Base-by-base conservation (phyloP, 2,797 vertebrate genomes). In the Phaenicophaeus curvirostris region DNA sequence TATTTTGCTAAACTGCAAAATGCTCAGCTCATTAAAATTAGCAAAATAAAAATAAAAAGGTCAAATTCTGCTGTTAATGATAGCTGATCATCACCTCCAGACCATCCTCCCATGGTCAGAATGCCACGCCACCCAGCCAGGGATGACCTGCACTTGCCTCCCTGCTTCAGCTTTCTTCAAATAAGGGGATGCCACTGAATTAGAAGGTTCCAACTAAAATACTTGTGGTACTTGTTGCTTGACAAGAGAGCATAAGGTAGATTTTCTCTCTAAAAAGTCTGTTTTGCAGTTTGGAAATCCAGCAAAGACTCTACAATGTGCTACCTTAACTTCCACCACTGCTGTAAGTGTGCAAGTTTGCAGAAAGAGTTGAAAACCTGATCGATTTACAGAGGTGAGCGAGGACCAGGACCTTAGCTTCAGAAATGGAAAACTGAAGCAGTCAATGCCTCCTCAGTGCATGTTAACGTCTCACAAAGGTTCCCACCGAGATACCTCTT, bases 111-210 rank as follows among this genome's bases (percentile, higher is more conserved):
- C 33, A 5, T 2, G 21, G 42, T 28, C 57, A 21, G 61, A 63
- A 31, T 13, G 27, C 44, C 2, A 2, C 13, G 18, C 12, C 17
- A 33, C 21, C 5, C 51, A 44, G 25, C 3, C 8, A 20, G 41
- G 24, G 23, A 67, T 44, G 17, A 39, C 0, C 1, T 2, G 12
- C 46, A 11, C 14, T 15, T 0, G 0, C 6, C 21, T 65, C n/a
- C 42, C 67, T 19, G 44, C 44, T 48, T 20, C 1, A 3, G 2
- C 28, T 48, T 28, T 63, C 31, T 42, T 28, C 30, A 13, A 16
- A 30, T 17, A 41, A 33, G 58, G 15, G 25, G 39, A 7, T 33
- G 13, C 11, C 61, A 33, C 0, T 19, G 46, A 46, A 16, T 5
- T 12, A 51, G 41, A 31, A 62, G 31, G 19, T 24, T 19, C 14